Base-by-base conservation (phyloP, 2,113 vertebrate species). In the Syrmaticus mikado region DNA sequence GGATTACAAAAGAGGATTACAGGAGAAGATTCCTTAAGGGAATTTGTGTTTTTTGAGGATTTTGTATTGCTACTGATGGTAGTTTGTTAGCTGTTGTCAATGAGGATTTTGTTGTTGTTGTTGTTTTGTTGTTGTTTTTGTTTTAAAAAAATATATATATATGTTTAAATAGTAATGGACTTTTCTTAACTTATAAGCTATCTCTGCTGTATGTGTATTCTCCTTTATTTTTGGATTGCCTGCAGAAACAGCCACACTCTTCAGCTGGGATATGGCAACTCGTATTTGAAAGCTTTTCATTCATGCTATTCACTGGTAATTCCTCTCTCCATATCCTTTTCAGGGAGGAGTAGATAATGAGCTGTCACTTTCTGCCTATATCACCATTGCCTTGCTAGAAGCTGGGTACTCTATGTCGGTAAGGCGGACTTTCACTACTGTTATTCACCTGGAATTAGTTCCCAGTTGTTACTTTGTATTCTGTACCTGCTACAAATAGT, bases 351-450 rank as follows among this genome's bases (percentile, higher is more conserved):
- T 94, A 13, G 70, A 95, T n/a, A 71, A 95, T 0, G 82, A 97
- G 32, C 38, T 97, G 53, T 94, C 93, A 0, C 87, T 98, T 76
- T 89, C 97, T 75, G 89, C 96, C 38, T 97, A 97, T 53, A 92
- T 74, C 67, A 96, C 94, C 28, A 82, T 94, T 71, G 94, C 94
- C 32, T 80, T 98, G 61, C 67, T 97, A 41, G 96, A 97, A 93
- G 96, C 94, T 64, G 92, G 77, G 16, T 91, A 97, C 55, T 70
- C 95, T 5, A 11, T 19, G 55, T 87, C 3, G 71, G 97, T 97
- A 95, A 60, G 92, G 50, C 82, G 12, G 40, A 11, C 13, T 82
- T 45, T 53, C 19, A 5, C 27, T 40, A 9, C 43, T 24, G 43
- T 2, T 74, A 19, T 65, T 38, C 62, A 68, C 2, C 6, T 87